These are phyloP conservation scores for Arenaria interpres DNA, from an alignment of 2,113 vertebrate species.

Conservation along the genomic window DNA sequence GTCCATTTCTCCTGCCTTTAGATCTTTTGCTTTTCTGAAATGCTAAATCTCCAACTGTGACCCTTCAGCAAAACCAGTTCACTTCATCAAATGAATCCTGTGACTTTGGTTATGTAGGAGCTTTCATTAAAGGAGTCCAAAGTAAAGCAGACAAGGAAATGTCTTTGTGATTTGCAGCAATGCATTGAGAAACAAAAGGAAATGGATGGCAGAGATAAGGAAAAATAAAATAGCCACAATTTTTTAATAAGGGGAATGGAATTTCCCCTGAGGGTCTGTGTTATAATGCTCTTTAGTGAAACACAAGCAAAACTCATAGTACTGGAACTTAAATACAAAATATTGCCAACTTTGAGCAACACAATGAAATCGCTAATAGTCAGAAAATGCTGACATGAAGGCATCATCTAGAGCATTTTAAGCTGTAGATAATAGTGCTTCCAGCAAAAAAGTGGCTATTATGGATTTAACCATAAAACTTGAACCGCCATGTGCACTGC, in stretches of 20 bases:
- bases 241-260: slow-evolving; percentile 55
- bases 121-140: slow-evolving; percentile 57
- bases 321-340: slow-evolving; percentile 8
- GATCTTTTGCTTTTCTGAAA: slow-evolving; percentile 63
- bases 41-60: slow-evolving; percentile 60
- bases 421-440: neutral
- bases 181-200: slow-evolving; percentile 56
- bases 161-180: slow-evolving; percentile 58
- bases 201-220: slow-evolving; percentile 62
- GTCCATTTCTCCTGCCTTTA: slow-evolving; percentile 58
- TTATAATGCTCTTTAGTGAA: slow-evolving; percentile 14
- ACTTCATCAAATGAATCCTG: slow-evolving; percentile 50
- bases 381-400: neutral
- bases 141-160: slow-evolving; percentile 63
- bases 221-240: slow-evolving; percentile 58
- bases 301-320: neutral
- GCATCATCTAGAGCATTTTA: neutral
- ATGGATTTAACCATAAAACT: neutral
- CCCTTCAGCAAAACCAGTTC: slow-evolving; percentile 52
- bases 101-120: slow-evolving; percentile 58
- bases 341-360: neutral
- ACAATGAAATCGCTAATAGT: neutral
- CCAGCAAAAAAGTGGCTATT: neutral
- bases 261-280: neutral
- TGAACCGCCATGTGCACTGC: neutral